Evolutionary conservation across 2,888 invertebrate species (phyloP), one percentile per base, ranked within the genome.

Genomic region (Euclidia mi): DNA sequence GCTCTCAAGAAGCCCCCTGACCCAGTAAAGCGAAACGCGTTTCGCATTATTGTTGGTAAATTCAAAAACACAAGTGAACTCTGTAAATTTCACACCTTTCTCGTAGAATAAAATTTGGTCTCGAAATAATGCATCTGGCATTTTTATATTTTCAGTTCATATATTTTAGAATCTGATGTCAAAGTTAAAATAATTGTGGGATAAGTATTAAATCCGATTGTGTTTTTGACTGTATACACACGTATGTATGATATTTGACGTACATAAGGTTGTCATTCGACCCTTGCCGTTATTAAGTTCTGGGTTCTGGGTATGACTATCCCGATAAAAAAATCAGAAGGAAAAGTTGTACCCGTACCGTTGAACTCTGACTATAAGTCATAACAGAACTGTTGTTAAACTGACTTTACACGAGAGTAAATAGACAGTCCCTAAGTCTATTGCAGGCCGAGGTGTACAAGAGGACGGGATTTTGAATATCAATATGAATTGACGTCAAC

Each of bases 1-100:
- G 64, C 66, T 71, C 53, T 66, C 62, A 66, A 58, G 67, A 69
- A 73, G 66, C 69, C 68, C 71, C 71, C 70, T 74, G 68, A 80
- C 77, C 79, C 68, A 72, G 68, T 76, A 78, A 75, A 75, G 76
- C 69, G 65, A 80, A 82, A 82, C 81, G n/a, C n/a, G 82, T 82
- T 80, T 71, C 70, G 69, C 76, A 77, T 82, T 81, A 82, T 74
- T 75, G 69, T 76, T 55, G 53, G 76, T 78, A 76, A 61, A 63
- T 64, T 73, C 78, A 76, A 74, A 77, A 72, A 76, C 79, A 74
- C 64, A 71, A 76, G 68, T 63, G 67, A 60, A 64, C 64, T 64
- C 71, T 65, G 67, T 57, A 68, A 65, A 65, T 62, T 62, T 63
- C 59, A 65, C 65, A 67, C 64, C 64, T 67, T 60, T 74, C 59